A percentile compares a stretch with the other conserved stretches of the same genome.
Evolutionary conservation across 2,888 invertebrate genomes (phyloP).

Genomic region (Scotopteryx bipunctaria): DNA sequence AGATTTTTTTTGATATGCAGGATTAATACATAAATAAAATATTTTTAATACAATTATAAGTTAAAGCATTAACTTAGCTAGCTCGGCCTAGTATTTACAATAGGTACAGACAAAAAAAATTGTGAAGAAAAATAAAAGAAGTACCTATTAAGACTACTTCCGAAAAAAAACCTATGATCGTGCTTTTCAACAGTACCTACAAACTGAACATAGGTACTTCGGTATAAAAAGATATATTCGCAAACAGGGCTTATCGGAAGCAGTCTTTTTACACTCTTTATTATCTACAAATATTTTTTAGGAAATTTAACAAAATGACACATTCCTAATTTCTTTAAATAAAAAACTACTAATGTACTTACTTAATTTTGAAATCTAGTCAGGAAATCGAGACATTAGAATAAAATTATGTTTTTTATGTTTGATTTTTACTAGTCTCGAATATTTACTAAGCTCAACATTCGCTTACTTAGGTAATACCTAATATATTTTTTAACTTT

Average conservation of each 20-base stretch:
- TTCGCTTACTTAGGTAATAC: background rate
- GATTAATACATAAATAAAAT: constrained; percentile 8
- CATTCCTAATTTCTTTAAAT: background rate
- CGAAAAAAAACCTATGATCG: too few relatives aligned
- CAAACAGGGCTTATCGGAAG: background rate
- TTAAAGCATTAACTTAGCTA: background rate
- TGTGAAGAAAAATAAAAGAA: too few relatives aligned
- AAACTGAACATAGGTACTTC: too few relatives aligned
- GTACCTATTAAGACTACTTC: background rate
- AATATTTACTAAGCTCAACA: background rate
- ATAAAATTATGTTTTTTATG: too few relatives aligned
- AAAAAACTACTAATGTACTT: background rate
- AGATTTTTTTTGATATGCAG: constrained; percentile 31
- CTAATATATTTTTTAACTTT: constrained; percentile 4
- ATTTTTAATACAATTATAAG: background rate
- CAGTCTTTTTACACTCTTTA: background rate
- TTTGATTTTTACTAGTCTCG: too few relatives aligned
- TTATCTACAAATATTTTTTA: too few relatives aligned
- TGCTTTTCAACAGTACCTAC: too few relatives aligned
- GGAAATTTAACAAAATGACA: background rate
- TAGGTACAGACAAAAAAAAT: background rate
- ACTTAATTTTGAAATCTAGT: background rate
- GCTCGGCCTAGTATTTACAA: constrained; percentile 17
- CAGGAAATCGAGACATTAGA: too few relatives aligned
- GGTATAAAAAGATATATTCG: background rate